Base-by-base conservation (phyloP, 1,140 invertebrate genomes). In the Rhyzopertha dominica region DNA sequence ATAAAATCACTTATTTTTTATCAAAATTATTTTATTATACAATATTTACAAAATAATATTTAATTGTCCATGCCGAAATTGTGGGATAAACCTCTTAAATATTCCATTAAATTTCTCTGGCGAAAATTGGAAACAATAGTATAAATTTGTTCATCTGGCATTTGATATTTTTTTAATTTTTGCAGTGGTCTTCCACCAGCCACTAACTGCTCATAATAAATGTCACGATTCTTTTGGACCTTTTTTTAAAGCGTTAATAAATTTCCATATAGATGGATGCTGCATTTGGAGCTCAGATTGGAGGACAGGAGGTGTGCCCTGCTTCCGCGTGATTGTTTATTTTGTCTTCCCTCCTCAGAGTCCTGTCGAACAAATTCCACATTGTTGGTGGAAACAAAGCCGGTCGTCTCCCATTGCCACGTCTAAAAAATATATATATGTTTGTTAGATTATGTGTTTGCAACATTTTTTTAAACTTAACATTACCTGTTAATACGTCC, bases 21-120 rank as follows among this genome's bases (percentile, higher is more conserved):
- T n/a, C n/a, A n/a, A n/a, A n/a, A n/a, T n/a, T n/a, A n/a, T n/a
- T n/a, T n/a, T n/a, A n/a, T n/a, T n/a, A n/a, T n/a, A n/a, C n/a
- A n/a, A n/a, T n/a, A n/a, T n/a, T n/a, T n/a, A n/a, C n/a, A n/a
- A n/a, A n/a, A n/a, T n/a, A n/a, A n/a, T n/a, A n/a, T n/a, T n/a
- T n/a, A n/a, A n/a, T n/a, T n/a, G n/a, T n/a, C n/a, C n/a, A n/a
- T n/a, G n/a, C n/a, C n/a, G n/a, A n/a, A n/a, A 38, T 38, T 38
- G 19, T 38, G 2, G 10, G 36, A 10, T 9, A 38, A 22, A 22
- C 36, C 36, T 38, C 36, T 19, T 38, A 38, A 38, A 20, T 38
- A 38, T 24, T 38, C 36, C 10, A 38, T 22, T n/a, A 20, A n/a
- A 8, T 38, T 17, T 20, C 36, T 38, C 17, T 38, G 19, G n/a